Evolutionary conservation across 2,797 vertebrate genomes (phyloP).

Genomic region (Heliangelus exortis): DNA sequence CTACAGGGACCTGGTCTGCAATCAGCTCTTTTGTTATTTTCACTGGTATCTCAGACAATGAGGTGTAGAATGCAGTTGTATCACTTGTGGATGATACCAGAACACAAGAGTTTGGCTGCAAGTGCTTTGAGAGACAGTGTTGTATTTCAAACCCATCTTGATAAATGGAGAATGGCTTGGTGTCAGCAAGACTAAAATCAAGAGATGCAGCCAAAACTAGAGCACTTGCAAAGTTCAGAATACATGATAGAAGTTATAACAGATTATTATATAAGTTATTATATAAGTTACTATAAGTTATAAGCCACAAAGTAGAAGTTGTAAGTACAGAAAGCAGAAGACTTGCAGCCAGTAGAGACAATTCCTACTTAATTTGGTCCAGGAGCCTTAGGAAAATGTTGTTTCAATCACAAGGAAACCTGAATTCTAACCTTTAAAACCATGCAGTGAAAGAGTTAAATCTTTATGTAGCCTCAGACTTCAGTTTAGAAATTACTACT

Average conservation of each 20-base stretch:
- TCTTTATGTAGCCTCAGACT: background rate
- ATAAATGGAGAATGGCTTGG: background rate
- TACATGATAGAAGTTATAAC: background rate
- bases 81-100: background rate
- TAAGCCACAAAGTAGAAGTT: background rate
- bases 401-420: background rate
- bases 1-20: background rate
- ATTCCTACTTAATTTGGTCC: background rate
- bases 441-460: background rate
- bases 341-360: background rate
- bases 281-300: background rate
- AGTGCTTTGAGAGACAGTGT: background rate
- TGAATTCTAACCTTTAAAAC: background rate
- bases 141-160: background rate
- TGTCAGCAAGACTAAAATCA: conserved; percentile 16
- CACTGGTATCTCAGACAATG: background rate
- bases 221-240: background rate
- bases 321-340: too few relatives aligned
- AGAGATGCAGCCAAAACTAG: background rate
- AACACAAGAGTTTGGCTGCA: background rate
- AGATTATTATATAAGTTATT: background rate
- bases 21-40: background rate
- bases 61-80: background rate
- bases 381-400: background rate
- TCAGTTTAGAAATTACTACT: conserved; percentile 8